Conservation (phyloP, 2,797 vertebrate genomes). For the Gymnoscopelus microlampas region DNA sequence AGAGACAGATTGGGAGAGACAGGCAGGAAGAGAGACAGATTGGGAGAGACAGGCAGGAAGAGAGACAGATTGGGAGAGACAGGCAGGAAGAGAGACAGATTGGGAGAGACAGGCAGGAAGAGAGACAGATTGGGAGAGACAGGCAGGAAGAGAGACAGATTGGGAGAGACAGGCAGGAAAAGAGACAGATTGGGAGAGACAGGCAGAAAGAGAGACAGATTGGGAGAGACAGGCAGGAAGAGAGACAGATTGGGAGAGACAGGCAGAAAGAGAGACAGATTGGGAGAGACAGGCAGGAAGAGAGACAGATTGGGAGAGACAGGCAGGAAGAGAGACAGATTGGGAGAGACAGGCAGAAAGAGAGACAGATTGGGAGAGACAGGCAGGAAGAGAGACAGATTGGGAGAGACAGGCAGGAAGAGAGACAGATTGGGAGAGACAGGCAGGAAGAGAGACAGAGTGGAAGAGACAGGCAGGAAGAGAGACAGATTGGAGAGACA, state of each 20-base stretch:
- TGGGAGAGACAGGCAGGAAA: background rate
- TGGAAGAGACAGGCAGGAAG: background rate
- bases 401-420: background rate
- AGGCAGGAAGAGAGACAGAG: conserved; percentile 12
- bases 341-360: background rate
- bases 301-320: conserved; percentile 7
- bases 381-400: conserved; percentile 12
- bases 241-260: conserved; percentile 7
- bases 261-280: conserved; percentile 11
- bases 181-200: conserved; percentile 7
- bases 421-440: conserved; percentile 7
- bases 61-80: conserved; percentile 7
- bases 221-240: background rate
- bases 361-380: conserved; percentile 7
- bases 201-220: conserved; percentile 11
- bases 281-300: background rate
- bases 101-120: background rate
- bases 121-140: conserved; percentile 7
- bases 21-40: conserved; percentile 9
- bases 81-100: conserved; percentile 12
- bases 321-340: conserved; percentile 12
- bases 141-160: conserved; percentile 12
- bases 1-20: conserved; percentile 2
- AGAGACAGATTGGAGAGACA: conserved; percentile 8
- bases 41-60: conserved; percentile 6